Evolutionary conservation across 2,888 invertebrate species (phyloP), one percentile per base, ranked within the genome.

Genomic region (Bellardia pandia): DNA sequence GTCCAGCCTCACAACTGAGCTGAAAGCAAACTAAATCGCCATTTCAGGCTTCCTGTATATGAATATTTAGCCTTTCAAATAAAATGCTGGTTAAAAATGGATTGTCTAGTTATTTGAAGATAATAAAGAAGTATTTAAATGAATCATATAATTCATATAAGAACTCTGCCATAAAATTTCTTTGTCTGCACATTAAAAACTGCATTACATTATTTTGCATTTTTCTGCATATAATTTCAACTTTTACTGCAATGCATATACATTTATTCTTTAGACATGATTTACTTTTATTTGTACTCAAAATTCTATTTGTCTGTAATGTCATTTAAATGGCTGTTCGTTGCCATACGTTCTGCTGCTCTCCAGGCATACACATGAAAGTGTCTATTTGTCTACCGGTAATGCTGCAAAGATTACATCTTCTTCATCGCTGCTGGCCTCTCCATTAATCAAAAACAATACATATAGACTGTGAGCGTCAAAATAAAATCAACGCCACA

Each of bases 361-460:
- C 7, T 58, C 13, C 11, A 16, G 30, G 48, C 40, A 3, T 23
- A 45, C 56, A 58, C 40, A 71, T 77, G 60, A 42, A 64, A 68
- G 66, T 66, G 23, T 56, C 23, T 56, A 11, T 56, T 11, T 56
- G 71, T 64, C 48, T 71, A 69, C 45, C 30, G 48, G 42, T 64
- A 7, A 23, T 62, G 60, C 62, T 23, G 37, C 68, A 68, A 37
- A 33, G 60, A 78, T 56, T 62, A n/a, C 68, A 72, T 75, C 37
- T 56, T 79, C 37, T 69, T 37, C 8, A 69, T 64, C 69, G 53
- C 71, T 71, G 48, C 71, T 71, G 48, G 82, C 51, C 74, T 66
- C 23, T 58, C 79, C 86, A 86, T 86, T 86, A 83, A 86, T 86
- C 86, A 86, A 79, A 71, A 69, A 79, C 14, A 66, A 51, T 58